phyloP scores from a whole-genome alignment of 2,888 invertebrate genomes.

The Troilus luridus region DNA sequence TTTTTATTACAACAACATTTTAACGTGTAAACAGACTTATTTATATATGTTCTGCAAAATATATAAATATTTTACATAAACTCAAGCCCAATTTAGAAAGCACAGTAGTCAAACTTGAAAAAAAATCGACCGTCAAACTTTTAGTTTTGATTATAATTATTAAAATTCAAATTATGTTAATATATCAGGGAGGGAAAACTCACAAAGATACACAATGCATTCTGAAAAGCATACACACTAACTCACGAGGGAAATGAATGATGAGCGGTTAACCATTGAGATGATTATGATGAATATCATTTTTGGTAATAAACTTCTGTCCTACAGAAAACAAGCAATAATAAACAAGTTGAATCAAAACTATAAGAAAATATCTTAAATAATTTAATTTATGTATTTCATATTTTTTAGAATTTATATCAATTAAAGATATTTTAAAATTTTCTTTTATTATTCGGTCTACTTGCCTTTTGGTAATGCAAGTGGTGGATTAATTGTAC shows the following conservation, averaged over 20 bases:
- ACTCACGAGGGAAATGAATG: background rate
- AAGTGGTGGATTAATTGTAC: too few relatives aligned
- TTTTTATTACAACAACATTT: too few relatives aligned
- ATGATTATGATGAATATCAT: slow-evolving; percentile 28
- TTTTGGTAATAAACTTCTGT: background rate
- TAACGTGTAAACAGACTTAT: too few relatives aligned
- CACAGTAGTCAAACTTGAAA: background rate
- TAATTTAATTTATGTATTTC: too few relatives aligned
- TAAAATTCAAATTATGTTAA: background rate
- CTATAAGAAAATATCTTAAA: too few relatives aligned
- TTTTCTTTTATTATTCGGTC: too few relatives aligned
- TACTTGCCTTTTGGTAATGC: too few relatives aligned
- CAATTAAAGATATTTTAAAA: too few relatives aligned
- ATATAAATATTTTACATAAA: too few relatives aligned
- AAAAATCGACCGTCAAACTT: background rate
- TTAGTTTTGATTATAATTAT: background rate
- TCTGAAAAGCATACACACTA: background rate
- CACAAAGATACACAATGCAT: background rate
- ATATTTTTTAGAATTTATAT: too few relatives aligned
- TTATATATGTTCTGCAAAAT: too few relatives aligned
- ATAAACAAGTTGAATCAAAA: background rate
- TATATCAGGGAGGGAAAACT: background rate
- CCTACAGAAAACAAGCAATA: slow-evolving; percentile 1
- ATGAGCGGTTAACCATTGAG: background rate
- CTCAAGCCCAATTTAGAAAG: too few relatives aligned